Evolutionary conservation across 2,888 invertebrate species (phyloP), one percentile per base, ranked within the genome.

Genomic region (Pasiphila rectangulata): DNA sequence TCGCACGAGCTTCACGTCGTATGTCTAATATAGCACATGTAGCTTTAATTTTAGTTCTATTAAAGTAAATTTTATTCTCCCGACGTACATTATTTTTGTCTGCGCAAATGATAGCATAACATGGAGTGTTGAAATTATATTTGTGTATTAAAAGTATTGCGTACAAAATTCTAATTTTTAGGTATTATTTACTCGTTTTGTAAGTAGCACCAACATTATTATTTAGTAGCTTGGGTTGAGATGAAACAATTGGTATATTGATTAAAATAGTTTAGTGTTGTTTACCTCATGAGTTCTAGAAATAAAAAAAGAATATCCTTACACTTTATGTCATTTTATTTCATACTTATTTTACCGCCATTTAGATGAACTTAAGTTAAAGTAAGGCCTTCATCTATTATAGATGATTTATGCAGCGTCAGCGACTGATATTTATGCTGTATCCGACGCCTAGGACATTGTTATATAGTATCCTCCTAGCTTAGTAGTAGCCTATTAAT

Each of bases 231-330:
- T 71, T 73, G 76, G 70, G 67, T 73, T 72, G 72, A 69, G 57
- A 69, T 51, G 51, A 70, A 63, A 63, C 56, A 38, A 81, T 83
- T 84, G 80, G 81, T 81, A 17, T 45, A 40, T 56, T 56, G 56
- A 46, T 46, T 17, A 65, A 69, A 79, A 79, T 83, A 86, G 83
- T 75, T 73, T 85, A 86, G 87, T 72, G 69, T 83, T 85, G 84
- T 86, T 87, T 88, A 87, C 87, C 87, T 88, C 87, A 88, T 86
- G 86, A 85, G 79, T 84, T 86, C 78, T 88, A 88, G 87, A 78
- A 83, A 88, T 78, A 79, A 87, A 87, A 86, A 73, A 69, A 82
- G 75, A 84, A 77, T 83, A 83, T 84, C 75, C 77, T 73, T 78
- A 70, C 7, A 59, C 40, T 46, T 27, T 39, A 0, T 59, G 62